phyloP scores from a whole-genome alignment of 1,140 invertebrate species.

The Harlomillsia oculata region DNA sequence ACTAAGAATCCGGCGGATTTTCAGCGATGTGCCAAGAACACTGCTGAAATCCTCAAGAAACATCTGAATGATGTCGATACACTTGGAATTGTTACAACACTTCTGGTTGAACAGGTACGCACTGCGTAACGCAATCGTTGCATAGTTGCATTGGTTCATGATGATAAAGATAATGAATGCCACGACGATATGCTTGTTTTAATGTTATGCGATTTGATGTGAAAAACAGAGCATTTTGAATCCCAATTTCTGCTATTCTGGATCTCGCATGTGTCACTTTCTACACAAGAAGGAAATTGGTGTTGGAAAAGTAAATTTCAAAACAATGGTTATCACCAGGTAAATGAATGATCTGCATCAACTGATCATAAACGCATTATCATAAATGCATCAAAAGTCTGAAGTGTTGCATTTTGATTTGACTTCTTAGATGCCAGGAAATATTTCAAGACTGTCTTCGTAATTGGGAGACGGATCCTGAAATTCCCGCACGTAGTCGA shows the following conservation, averaged over 20 bases:
- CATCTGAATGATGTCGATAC: slow-evolving; percentile 23
- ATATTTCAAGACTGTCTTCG: slow-evolving; percentile 19
- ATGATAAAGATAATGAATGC: no score
- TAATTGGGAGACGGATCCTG: background rate
- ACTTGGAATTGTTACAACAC: slow-evolving; percentile 27
- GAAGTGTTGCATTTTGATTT: background rate
- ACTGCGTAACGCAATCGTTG: background rate
- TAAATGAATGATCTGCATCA: background rate
- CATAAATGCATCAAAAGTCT: background rate
- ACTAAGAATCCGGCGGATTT: slow-evolving; percentile 20
- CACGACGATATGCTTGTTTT: no score
- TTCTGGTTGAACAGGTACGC: slow-evolving; percentile 27
- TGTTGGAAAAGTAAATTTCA: slow-evolving; percentile 7
- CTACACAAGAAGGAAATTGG: slow-evolving; percentile 19
- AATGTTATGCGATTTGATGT: background rate
- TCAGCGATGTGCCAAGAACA: slow-evolving; percentile 9
- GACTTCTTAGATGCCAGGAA: slow-evolving; percentile 12
- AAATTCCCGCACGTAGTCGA: background rate
- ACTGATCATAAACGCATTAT: background rate
- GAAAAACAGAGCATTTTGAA: slow-evolving; percentile 24
- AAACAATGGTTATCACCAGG: slow-evolving; percentile 14
- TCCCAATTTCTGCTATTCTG: slow-evolving; percentile 29
- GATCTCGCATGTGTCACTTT: slow-evolving; percentile 23
- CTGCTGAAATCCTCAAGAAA: slow-evolving; percentile 15
- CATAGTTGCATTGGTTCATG: background rate